Conservation (phyloP, 1,140 invertebrate genomes). For the Brachionus rotundiformis region DNA sequence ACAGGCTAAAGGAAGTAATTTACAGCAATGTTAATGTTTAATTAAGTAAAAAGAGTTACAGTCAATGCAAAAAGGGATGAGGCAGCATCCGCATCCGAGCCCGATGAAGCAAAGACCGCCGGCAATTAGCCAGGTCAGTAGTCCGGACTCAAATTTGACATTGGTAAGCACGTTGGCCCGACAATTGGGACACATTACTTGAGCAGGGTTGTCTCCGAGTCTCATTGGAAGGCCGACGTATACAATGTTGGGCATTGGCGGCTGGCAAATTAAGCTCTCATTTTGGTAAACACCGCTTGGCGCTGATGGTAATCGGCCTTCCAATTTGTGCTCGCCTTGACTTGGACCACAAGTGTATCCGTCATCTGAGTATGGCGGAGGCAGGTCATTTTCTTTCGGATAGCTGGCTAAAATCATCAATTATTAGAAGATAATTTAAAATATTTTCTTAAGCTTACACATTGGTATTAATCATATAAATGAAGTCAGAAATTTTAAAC, state of each 20-base stretch:
- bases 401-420: background rate
- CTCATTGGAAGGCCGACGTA: background rate
- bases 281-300: background rate
- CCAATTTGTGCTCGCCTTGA: background rate
- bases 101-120: background rate
- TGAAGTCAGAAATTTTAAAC: too few relatives aligned
- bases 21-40: too few relatives aligned
- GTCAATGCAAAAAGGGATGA: background rate
- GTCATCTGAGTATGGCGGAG: background rate
- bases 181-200: constrained; percentile 3
- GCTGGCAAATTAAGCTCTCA: background rate
- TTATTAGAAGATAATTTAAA: background rate
- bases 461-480: too few relatives aligned
- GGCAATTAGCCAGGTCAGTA: background rate
- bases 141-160: background rate
- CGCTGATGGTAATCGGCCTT: background rate
- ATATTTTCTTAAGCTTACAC: too few relatives aligned
- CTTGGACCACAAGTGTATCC: too few relatives aligned
- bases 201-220: background rate
- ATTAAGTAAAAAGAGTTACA: background rate
- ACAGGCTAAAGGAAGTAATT: too few relatives aligned
- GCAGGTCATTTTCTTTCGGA: background rate
- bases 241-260: too few relatives aligned
- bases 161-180: background rate
- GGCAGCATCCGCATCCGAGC: background rate